Conservation (phyloP, 2,888 invertebrate genomes). For the Rotaria macrura region DNA sequence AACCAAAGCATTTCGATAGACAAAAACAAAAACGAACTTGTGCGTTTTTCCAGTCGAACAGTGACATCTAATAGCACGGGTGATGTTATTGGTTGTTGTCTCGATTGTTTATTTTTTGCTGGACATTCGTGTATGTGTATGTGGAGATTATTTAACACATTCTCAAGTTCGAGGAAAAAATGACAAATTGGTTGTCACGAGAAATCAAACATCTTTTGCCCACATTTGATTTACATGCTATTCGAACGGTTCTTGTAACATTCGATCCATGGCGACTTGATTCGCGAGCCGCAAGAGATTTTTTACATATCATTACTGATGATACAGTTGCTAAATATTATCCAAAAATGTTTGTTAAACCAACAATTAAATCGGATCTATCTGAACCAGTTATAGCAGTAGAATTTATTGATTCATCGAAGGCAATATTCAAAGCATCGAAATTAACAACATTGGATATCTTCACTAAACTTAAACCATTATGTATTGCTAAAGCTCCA, state of each 20-base stretch:
- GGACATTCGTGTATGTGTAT: background rate
- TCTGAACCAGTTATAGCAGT: background rate
- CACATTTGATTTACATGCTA: slow-evolving; percentile 21
- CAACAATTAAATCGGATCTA: slow-evolving; percentile 2
- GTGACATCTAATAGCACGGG: background rate
- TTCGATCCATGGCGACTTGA: slow-evolving; percentile 21
- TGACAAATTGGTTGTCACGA: slow-evolving; percentile 15
- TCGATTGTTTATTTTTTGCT: background rate
- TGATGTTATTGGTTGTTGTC: background rate
- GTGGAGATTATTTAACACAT: background rate
- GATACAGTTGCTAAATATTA: background rate
- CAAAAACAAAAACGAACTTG: background rate
- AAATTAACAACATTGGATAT: slow-evolving; percentile 17
- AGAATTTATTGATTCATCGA: background rate
- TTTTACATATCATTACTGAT: background rate
- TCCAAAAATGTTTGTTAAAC: slow-evolving; percentile 20
- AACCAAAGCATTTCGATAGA: too few relatives aligned
- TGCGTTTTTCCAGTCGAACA: background rate
- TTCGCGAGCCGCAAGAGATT: background rate
- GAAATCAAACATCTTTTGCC: slow-evolving; percentile 16
- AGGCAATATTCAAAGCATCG: background rate
- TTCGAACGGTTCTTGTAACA: background rate
- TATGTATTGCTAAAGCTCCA: background rate
- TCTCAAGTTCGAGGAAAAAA: background rate
- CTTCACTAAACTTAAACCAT: background rate